phyloP scores from a whole-genome alignment of 2,888 invertebrate species.

The Hyalella azteca region DNA sequence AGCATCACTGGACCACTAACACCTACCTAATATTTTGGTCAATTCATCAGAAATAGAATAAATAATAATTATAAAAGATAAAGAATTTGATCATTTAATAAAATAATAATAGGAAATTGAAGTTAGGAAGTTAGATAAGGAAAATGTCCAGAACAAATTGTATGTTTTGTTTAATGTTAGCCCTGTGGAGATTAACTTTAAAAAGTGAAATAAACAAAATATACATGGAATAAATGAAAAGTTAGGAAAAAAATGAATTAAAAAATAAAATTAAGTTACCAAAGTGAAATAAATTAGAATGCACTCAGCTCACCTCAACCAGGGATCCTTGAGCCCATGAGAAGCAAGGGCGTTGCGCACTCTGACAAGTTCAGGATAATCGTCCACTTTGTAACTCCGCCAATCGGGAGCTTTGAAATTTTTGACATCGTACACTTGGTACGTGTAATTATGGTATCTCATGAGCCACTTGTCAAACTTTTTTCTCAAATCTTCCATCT shows the following conservation, averaged over 20 bases:
- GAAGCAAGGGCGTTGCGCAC: conserved; percentile 72
- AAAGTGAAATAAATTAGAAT: no score
- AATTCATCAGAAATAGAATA: no score
- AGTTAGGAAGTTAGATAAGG: no score
- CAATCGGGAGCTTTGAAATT: conserved; percentile 71
- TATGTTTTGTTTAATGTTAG: no score
- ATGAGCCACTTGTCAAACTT: conserved; percentile 36
- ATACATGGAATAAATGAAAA: no score
- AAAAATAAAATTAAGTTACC: background rate
- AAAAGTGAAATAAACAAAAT: background rate
- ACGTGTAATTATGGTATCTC: background rate
- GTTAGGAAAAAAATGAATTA: background rate
- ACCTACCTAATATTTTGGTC: no score
- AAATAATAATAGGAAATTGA: no score
- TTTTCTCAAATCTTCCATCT: background rate
- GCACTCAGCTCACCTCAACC: conserved; percentile 73
- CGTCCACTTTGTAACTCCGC: conserved; percentile 75
- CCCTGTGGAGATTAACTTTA: background rate
- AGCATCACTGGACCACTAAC: no score
- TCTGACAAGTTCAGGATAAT: conserved; percentile 71
- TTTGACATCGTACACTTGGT: background rate
- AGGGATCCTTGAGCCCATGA: conserved; percentile 81
- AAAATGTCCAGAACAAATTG: no score
- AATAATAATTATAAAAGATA: no score
- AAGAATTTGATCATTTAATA: no score